Percentiles rank a stretch among this genome's conserved stretches.
Evolutionary conservation across 35 echinoderm and acorn worm genomes (phyloP).

Genomic region (Eucidaris tribuloides): DNA sequence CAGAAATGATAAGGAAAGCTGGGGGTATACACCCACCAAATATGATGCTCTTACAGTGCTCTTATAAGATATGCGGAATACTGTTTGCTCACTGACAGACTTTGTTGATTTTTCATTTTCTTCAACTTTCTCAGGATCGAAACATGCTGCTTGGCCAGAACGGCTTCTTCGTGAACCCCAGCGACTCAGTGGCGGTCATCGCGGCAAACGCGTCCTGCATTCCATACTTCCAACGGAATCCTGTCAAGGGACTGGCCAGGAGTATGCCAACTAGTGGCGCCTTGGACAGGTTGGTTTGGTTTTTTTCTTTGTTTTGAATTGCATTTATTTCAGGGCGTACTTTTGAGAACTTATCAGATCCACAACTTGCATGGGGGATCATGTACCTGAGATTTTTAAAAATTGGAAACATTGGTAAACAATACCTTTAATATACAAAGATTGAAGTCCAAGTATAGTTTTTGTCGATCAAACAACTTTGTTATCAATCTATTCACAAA

Average conservation of each 20-base stretch:
- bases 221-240: conserved; percentile 86
- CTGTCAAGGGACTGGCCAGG: conserved; percentile 79
- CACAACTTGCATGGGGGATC: too few species aligned
- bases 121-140: conserved; percentile 56
- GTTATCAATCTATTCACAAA: too few species aligned
- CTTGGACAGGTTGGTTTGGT: conserved; percentile 99
- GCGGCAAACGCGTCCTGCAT: conserved; percentile 87
- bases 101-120: conserved; percentile 11
- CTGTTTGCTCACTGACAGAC: background rate
- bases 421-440: too few species aligned
- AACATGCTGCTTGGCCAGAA: conserved; percentile 97
- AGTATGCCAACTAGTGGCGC: conserved; percentile 97
- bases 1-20: too few species aligned
- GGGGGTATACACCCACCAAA: too few species aligned
- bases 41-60: background rate
- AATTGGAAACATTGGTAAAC: too few species aligned
- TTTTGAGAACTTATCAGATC: too few species aligned
- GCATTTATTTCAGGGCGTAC: too few species aligned
- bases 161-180: conserved; percentile 95
- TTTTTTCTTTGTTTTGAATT: too few species aligned
- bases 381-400: too few species aligned
- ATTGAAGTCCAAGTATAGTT: too few species aligned
- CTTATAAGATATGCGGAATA: background rate
- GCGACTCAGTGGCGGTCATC: conserved; percentile 92
- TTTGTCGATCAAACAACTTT: too few species aligned